Conservation (phyloP, 2,888 invertebrate genomes). For the Tinea semifulvella region DNA sequence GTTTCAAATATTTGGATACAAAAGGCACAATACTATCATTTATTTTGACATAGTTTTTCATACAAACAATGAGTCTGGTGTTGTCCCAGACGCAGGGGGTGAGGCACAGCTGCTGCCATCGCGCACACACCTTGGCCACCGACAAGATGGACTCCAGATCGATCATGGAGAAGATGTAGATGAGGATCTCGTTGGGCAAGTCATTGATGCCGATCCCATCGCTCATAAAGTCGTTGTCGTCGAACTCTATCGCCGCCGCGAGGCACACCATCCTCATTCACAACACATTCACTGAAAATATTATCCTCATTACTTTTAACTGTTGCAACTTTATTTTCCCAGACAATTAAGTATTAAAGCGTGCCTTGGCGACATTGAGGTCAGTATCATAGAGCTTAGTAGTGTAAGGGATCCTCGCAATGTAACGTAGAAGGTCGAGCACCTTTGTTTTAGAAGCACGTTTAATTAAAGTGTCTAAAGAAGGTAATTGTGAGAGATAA, state of each 20-base stretch:
- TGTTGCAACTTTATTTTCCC: too few species aligned
- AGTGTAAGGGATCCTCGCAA: background rate
- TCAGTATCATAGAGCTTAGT: background rate
- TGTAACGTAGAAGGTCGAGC: background rate
- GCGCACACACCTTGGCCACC: conserved; percentile 54
- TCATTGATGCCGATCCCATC: conserved; percentile 53
- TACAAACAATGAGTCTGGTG: conserved; percentile 59
- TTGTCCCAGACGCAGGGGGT: conserved; percentile 63
- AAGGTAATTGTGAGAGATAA: background rate
- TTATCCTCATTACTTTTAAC: too few species aligned
- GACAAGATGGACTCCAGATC: conserved; percentile 59
- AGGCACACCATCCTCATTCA: conserved; percentile 52
- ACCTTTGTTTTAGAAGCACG: conserved; percentile 1
- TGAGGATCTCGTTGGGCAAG: conserved; percentile 61
- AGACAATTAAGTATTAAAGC: too few species aligned
- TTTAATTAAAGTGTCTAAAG: background rate
- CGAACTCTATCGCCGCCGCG: conserved; percentile 42
- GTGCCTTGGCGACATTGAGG: background rate
- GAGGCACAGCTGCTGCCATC: conserved; percentile 59
- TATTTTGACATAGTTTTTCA: conserved; percentile 62
- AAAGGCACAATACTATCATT: conserved; percentile 62
- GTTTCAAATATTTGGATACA: conserved; percentile 60
- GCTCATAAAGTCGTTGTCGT: conserved; percentile 27
- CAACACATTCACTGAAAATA: conserved; percentile 20
- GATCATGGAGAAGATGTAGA: conserved; percentile 62